phyloP scores from a whole-genome alignment of 2,797 vertebrate genomes.

The Myotis myotis region DNA sequence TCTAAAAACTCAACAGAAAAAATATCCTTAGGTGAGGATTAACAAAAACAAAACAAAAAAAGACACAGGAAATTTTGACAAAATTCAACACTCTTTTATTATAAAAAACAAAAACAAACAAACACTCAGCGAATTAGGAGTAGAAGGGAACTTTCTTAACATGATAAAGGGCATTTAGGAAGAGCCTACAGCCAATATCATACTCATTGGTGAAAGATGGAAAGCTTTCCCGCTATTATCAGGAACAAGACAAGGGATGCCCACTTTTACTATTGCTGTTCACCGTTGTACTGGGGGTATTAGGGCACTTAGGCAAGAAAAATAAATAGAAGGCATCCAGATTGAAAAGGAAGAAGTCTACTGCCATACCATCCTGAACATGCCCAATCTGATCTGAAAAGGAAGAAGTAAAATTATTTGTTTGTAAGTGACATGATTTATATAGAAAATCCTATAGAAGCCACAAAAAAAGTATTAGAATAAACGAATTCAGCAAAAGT shows the following conservation, averaged over 20 bases:
- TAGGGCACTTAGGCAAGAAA: conserved; percentile 24
- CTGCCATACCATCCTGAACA: no score
- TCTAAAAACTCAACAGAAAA: no score
- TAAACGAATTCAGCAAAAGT: neutral
- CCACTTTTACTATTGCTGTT: neutral
- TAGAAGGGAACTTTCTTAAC: neutral
- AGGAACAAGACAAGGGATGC: neutral
- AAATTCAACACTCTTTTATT: neutral
- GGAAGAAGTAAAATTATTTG: neutral
- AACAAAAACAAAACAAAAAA: neutral
- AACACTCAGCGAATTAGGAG: neutral
- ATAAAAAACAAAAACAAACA: neutral
- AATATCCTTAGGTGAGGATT: no score
- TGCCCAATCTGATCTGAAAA: neutral
- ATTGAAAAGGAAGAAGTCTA: conserved; percentile 15
- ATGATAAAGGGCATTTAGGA: neutral
- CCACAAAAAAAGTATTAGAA: neutral
- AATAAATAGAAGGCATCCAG: neutral
- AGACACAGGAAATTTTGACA: conserved; percentile 23
- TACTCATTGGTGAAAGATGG: neutral
- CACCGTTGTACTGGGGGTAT: neutral
- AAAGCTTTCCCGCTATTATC: neutral
- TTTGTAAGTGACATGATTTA: conserved; percentile 13
- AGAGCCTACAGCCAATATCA: neutral
- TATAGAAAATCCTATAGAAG: neutral